Evolutionary conservation across 2,797 vertebrate genomes (phyloP), one percentile per base, ranked within the genome.

Genomic region (Falco concolor): DNA sequence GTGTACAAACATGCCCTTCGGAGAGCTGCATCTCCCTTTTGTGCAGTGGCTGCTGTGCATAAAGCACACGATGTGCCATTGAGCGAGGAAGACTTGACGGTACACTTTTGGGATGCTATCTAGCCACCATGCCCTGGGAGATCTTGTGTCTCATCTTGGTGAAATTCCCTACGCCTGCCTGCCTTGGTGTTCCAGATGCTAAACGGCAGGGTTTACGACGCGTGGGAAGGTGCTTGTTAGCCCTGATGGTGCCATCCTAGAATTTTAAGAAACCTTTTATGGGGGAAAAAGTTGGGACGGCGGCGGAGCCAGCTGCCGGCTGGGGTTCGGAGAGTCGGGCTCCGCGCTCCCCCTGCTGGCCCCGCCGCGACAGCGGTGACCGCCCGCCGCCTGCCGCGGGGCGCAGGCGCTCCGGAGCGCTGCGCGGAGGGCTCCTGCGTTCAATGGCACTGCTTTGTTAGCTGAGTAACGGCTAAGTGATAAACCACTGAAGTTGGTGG

Each of bases 271-370:
- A 80, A 21, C 32, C 22, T 79, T 89, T 61, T 34, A 12, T 1
- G 30, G 12, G 7, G 24, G 30, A 20, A 2, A 13, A 44, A 30
- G 54, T 11, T 28, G 40, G 49, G 44, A 6, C 5, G 23, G 54
- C 32, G 50, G 63, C 50, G 40, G 34, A 28, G 7, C 17, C 85
- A 44, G 7, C 47, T 16, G 7, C 42, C 42, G 42, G 42, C 42
- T 16, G 42, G 42, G 42, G 42, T 17, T 42, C 42, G 42, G 42
- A 42, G 42, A 42, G 15, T 14, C 42, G 16, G 16, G 97, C 93
- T 87, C 89, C 65, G 86, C 95, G 94, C 98, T 96, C 98, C 98
- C 98, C 97, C 98, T 98, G 95, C 97, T 98, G 98, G 98, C 64
- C 77, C 73, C 13, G 8, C 32, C n/a, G 77, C 44, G 91, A 56